Conservation (phyloP, 2,113 vertebrate genomes). For the Ibidorhyncha struthersii region DNA sequence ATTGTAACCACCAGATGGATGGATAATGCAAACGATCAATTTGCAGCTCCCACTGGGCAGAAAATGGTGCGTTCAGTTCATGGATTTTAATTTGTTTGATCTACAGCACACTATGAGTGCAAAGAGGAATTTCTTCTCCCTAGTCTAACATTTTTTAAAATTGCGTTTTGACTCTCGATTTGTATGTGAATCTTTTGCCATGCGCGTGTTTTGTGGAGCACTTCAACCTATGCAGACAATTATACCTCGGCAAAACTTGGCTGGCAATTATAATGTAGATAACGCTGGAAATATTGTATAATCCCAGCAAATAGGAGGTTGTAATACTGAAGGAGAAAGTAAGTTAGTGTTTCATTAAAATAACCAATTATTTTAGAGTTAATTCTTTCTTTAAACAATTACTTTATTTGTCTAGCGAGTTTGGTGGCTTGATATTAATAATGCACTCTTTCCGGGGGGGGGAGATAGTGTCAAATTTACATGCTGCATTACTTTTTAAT, state of each 20-base stretch:
- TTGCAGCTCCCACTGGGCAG: slow-evolving; percentile 3
- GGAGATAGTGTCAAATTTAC: background rate
- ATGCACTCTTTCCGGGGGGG: background rate
- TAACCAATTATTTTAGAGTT: background rate
- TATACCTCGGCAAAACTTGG: background rate
- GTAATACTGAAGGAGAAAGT: background rate
- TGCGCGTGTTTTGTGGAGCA: fast-evolving
- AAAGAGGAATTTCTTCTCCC: background rate
- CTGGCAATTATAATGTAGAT: background rate
- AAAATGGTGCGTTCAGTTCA: background rate
- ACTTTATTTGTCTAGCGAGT: background rate
- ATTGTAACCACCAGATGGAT: background rate
- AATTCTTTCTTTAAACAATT: background rate
- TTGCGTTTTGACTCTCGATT: fast-evolving
- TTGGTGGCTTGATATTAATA: background rate
- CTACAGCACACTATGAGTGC: background rate
- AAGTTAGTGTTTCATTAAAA: background rate
- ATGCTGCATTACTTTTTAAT: background rate
- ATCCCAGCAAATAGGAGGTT: background rate
- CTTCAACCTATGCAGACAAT: background rate
- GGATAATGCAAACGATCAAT: background rate
- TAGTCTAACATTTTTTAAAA: fast-evolving
- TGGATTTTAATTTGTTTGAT: slow-evolving; percentile 12
- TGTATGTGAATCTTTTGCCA: background rate
- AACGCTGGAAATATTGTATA: too few relatives aligned